Conservation (phyloP, 1,140 invertebrate species). For the Euglossa dilemma region DNA sequence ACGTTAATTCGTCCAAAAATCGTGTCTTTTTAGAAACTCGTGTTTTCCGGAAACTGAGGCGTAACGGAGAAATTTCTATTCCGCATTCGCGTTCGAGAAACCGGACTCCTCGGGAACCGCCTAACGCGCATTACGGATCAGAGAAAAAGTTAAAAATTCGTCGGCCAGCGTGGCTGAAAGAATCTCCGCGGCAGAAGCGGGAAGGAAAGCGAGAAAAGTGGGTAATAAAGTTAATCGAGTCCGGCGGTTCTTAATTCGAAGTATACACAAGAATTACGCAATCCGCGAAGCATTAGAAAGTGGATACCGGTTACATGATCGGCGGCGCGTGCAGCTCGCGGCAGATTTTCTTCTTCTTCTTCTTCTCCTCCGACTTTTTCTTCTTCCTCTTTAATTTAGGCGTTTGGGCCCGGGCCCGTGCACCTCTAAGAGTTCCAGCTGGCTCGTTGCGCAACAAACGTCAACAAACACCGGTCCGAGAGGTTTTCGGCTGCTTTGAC, state of each 20-base stretch:
- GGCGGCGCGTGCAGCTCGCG: conserved; percentile 28
- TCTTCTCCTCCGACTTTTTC: not conserved
- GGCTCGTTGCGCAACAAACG: not conserved
- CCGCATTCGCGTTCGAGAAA: no score
- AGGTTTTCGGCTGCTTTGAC: no score
- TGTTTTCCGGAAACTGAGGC: no score
- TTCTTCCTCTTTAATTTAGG: not conserved
- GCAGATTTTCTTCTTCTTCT: conserved; percentile 14
- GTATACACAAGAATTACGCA: conserved; percentile 19
- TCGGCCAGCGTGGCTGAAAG: no score
- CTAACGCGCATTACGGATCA: no score
- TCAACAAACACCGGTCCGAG: not conserved
- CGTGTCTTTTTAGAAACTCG: no score
- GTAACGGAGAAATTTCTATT: no score
- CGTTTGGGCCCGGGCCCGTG: no score
- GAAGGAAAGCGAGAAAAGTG: not conserved
- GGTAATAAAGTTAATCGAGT: conserved; percentile 28
- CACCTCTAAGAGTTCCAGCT: no score
- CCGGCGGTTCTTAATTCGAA: conserved; percentile 29
- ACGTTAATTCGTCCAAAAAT: no score
- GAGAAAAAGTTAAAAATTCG: no score
- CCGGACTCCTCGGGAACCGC: no score
- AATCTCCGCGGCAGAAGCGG: not conserved
- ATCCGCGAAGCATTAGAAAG: conserved; percentile 51
- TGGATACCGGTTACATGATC: conserved; percentile 47